Conservation (phyloP, 1,140 invertebrate species). For the Melanaphis sacchari region DNA sequence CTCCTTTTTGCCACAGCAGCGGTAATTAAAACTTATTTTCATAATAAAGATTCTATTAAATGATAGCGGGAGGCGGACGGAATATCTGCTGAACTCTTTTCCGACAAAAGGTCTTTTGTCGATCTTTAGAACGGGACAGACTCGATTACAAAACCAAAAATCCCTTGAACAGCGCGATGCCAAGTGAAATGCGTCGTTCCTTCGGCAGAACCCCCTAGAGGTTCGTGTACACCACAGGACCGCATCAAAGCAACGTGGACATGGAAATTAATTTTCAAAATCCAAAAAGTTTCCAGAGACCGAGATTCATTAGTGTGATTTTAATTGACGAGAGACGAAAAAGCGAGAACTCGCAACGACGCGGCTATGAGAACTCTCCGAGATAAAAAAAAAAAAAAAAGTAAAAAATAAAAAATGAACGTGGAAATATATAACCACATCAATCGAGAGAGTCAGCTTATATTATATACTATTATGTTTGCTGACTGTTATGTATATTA, state of each 20-base stretch:
- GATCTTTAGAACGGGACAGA: constrained; percentile 18
- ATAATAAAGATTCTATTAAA: constrained; percentile 55
- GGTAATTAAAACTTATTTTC: constrained; percentile 56
- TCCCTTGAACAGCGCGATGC: not conserved
- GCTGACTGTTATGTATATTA: not conserved
- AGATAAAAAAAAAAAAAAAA: not conserved
- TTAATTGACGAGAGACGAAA: not conserved
- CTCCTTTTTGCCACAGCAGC: constrained; percentile 1
- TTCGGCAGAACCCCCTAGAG: constrained; percentile 1
- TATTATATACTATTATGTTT: not conserved
- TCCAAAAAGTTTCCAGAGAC: constrained; percentile 20
- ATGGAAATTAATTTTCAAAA: constrained; percentile 30
- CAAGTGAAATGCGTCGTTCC: not conserved
- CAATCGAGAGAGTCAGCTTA: not conserved
- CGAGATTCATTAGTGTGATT: not conserved
- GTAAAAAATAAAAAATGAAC: too few relatives aligned
- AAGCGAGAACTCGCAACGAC: not conserved
- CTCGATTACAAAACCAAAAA: constrained; percentile 43
- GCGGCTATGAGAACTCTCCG: too few relatives aligned
- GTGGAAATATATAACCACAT: too few relatives aligned
- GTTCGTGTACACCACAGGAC: not conserved
- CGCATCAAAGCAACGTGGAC: constrained; percentile 19
- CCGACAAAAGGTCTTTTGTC: constrained; percentile 49
- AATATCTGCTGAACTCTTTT: constrained; percentile 42
- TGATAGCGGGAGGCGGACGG: constrained; percentile 21